Conservation (phyloP, 2,888 invertebrate species). For the Caenorhabditis angaria region DNA sequence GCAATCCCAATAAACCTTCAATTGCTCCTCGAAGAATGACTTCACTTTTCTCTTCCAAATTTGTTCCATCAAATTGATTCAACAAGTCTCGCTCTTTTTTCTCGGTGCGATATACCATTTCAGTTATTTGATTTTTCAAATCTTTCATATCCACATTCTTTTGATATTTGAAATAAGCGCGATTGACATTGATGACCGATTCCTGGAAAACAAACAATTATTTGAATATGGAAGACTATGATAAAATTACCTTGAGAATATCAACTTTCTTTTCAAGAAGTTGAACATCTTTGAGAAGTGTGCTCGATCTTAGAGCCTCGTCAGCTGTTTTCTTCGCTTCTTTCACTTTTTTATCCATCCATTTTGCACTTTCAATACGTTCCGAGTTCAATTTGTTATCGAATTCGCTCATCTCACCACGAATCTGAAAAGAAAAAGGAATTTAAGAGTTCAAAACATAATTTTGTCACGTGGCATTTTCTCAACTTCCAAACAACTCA, state of each 20-base stretch:
- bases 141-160: conserved; percentile 23
- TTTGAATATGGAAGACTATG: neutral
- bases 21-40: conserved; percentile 27
- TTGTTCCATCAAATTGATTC: neutral
- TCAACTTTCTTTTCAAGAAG: conserved; percentile 34
- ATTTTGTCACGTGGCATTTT: too few relatives aligned
- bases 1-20: conserved; percentile 25
- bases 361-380: conserved; percentile 7
- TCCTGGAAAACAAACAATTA: conserved; percentile 4
- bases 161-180: conserved; percentile 23
- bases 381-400: conserved; percentile 17
- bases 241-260: conserved; percentile 7
- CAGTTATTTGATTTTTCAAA: conserved; percentile 30
- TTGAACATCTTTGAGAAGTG: conserved; percentile 23
- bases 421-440: conserved; percentile 2
- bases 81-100: conserved; percentile 17
- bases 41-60: conserved; percentile 10
- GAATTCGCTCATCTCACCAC: conserved; percentile 16
- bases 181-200: conserved; percentile 26
- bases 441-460: too few relatives aligned
- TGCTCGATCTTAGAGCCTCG: conserved; percentile 13
- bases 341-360: conserved; percentile 19
- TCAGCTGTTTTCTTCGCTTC: conserved; percentile 16
- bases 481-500: neutral
- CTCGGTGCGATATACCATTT: conserved; percentile 32